phyloP scores from a whole-genome alignment of 2,888 invertebrate genomes.

The Platerodrilus igneus region DNA sequence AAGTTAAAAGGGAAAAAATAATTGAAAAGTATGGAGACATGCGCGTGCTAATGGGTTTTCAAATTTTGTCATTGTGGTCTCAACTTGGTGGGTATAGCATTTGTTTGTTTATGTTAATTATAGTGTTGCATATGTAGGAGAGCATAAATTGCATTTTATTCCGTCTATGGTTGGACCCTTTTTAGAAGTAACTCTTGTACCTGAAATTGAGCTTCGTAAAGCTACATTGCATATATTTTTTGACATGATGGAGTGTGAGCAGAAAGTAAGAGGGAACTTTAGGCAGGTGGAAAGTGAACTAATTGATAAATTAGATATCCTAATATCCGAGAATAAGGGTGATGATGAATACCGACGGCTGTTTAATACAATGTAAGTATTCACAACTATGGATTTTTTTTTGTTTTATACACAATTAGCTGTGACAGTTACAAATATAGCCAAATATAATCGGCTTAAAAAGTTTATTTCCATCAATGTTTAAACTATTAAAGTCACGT shows the following conservation, averaged over 20 bases:
- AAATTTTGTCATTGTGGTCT: constrained; percentile 89
- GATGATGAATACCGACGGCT: constrained; percentile 88
- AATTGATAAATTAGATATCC: constrained; percentile 88
- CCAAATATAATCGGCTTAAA: too few relatives aligned
- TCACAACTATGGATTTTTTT: constrained; percentile 13
- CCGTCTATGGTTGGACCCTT: constrained; percentile 92
- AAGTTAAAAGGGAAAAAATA: constrained; percentile 71
- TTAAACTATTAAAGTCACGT: too few relatives aligned
- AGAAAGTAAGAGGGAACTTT: constrained; percentile 77
- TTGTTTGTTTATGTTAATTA: constrained; percentile 2
- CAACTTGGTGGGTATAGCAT: constrained; percentile 61
- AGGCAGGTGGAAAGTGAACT: constrained; percentile 88
- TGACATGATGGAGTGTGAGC: constrained; percentile 93
- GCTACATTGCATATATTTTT: constrained; percentile 90
- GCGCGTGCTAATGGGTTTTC: constrained; percentile 88
- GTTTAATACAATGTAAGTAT: constrained; percentile 93
- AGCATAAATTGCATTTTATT: constrained; percentile 83
- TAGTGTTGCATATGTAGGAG: constrained; percentile 61
- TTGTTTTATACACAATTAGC: constrained; percentile 10
- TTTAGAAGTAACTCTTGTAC: constrained; percentile 87
- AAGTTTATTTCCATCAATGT: too few relatives aligned
- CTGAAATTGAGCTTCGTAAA: constrained; percentile 77
- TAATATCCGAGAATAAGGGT: constrained; percentile 90
- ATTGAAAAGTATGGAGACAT: constrained; percentile 80
- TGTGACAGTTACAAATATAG: too few relatives aligned